Evolutionary conservation across 1,140 invertebrate species (phyloP), one percentile per base, ranked within the genome.

Genomic region (Bursaphelenchus mucronatus): DNA sequence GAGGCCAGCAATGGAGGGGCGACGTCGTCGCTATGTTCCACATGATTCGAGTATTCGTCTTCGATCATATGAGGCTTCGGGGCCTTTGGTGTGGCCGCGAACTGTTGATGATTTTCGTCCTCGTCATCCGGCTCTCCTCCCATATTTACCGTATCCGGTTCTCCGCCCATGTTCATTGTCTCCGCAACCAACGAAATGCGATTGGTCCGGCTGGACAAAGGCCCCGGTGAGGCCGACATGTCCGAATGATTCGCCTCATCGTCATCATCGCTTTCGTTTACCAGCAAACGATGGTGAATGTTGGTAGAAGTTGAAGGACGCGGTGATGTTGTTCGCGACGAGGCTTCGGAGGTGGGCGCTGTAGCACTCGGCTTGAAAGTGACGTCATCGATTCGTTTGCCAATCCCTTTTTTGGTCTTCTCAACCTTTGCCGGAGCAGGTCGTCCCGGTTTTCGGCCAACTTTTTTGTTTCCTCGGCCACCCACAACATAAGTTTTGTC

Each of bases 91-190:
- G n/a, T 55, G 13, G 54, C n/a, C 54, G 54, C 39, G 19, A 55
- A 55, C n/a, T n/a, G 39, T 39, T n/a, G n/a, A n/a, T 55, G 1
- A 39, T 15, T 15, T 30, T 49, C 17, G 6, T 39, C 39, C n/a
- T n/a, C 52, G 17, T 70, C 70, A 21, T 64, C 59, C 6, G 68
- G 68, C 15, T 70, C 68, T 21, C 63, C 62, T 11, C 69, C 69
- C 69, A 70, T 64, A 65, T 70, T 70, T n/a, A 70, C 54, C 11
- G 62, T 70, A 13, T 70, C 69, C 19, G 69, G 70, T 43, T 73
- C 69, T 49, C 70, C 70, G 17, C 68, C 68, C 68, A 70, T 73
- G 57, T 70, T 70, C 15, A 70, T 71, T 45, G 55, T 19, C 10
- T 70, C 68, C 13, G 41, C 40, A 1, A 59, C 13, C n/a, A 59